A percentile compares a stretch with the other conserved stretches of the same genome.
Evolutionary conservation across 1,140 invertebrate genomes (phyloP).

Genomic region (Ganaspis sp.): DNA sequence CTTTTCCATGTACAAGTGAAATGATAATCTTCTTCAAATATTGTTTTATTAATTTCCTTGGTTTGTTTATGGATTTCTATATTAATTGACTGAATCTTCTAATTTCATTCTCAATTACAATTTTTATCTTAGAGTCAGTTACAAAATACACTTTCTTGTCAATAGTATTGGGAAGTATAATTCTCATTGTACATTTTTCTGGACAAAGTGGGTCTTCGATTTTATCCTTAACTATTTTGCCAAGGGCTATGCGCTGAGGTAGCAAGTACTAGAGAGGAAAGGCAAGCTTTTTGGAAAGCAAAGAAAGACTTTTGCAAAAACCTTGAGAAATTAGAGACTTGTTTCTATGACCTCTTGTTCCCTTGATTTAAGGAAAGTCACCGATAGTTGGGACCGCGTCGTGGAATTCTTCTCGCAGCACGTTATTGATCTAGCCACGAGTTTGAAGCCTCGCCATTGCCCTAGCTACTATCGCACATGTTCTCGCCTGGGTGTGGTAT

Average conservation of each 20-base stretch:
- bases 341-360: slow-evolving; percentile 16
- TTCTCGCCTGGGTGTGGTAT: slow-evolving; percentile 57
- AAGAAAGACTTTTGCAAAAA: not conserved
- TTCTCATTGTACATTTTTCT: not conserved
- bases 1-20: too few species aligned
- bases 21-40: too few species aligned
- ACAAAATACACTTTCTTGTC: too few species aligned
- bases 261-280: not conserved
- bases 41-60: too few species aligned
- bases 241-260: slow-evolving; percentile 4
- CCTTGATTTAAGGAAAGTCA: slow-evolving; percentile 16
- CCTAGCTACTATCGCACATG: slow-evolving; percentile 61
- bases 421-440: slow-evolving; percentile 71
- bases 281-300: not conserved
- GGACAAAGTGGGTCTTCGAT: slow-evolving; percentile 8
- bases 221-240: slow-evolving; percentile 5
- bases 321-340: not conserved
- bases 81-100: too few species aligned
- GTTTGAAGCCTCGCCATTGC: slow-evolving; percentile 66
- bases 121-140: too few species aligned
- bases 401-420: slow-evolving; percentile 64
- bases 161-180: not conserved
- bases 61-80: too few species aligned
- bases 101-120: too few species aligned
- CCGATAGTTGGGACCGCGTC: slow-evolving; percentile 42